phyloP scores from a whole-genome alignment of 2,888 invertebrate species.

The Synanthedon tipuliformis region DNA sequence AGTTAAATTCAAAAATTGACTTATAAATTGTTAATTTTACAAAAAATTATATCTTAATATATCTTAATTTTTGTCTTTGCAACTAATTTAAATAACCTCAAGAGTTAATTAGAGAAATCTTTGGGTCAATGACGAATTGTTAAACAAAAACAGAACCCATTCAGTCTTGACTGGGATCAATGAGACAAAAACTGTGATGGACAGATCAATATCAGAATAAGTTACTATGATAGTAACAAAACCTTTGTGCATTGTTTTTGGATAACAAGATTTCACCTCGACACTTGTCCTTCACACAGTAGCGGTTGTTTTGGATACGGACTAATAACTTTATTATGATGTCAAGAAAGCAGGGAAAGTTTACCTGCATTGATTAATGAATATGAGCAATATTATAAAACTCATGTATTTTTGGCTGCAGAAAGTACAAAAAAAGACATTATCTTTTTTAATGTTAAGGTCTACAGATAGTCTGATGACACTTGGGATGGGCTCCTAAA shows the following conservation, averaged over 20 bases:
- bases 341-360: conserved; percentile 30
- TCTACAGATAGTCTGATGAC: too few species aligned
- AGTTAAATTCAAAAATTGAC: too few species aligned
- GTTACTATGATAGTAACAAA: not conserved
- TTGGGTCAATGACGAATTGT: conserved; percentile 45
- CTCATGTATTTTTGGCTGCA: too few species aligned
- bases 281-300: conserved; percentile 19
- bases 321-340: conserved; percentile 10
- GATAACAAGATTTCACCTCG: conserved; percentile 20
- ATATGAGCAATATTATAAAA: too few species aligned
- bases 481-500: too few species aligned
- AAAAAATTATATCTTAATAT: too few species aligned
- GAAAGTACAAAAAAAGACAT: too few species aligned
- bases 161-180: conserved; percentile 27
- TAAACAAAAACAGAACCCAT: conserved; percentile 26
- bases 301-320: conserved; percentile 19
- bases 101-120: conserved; percentile 48
- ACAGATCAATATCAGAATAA: conserved; percentile 7
- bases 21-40: too few species aligned
- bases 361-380: too few species aligned
- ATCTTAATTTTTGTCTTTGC: not conserved
- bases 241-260: conserved; percentile 19
- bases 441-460: too few species aligned
- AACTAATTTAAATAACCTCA: conserved; percentile 29
- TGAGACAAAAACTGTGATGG: conserved; percentile 25